Base-by-base conservation (phyloP, 2,888 invertebrate species). In the Drosophila infuscata region DNA sequence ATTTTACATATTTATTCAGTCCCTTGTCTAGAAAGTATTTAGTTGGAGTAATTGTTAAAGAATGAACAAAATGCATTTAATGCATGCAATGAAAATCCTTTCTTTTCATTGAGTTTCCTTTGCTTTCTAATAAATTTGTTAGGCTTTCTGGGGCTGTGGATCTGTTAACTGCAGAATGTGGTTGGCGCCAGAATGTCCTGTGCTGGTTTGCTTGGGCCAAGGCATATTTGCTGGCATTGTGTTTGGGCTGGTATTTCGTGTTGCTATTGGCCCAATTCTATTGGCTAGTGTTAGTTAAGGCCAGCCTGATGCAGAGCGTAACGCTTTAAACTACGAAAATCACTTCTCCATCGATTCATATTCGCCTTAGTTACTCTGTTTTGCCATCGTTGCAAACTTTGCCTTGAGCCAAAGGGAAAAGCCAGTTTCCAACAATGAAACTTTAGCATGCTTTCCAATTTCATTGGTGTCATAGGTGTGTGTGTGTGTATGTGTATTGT, bases 341-440 rank as follows among this genome's bases (percentile, higher is more conserved):
- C 85, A 76, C 56, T 76, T 66, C 61, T 72, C 75, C 33, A 56
- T 54, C 59, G 35, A 6, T 56, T 12, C 2, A 25, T 32, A 46
- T n/a, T 25, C 29, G 11, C n/a, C 41, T 30, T 30, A 25, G 46
- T 33, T n/a, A 30, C n/a, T 17, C 35, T 62, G 56, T 20, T 53
- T 73, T 30, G 43, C 65, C 58, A 67, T 52, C 62, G 54, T 30
- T 70, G 33, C 43, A 51, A 86, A 87, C 79, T 85, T 85, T 82
- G 67, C 59, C 79, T 81, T 70, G 61, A 57, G 62, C 60, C 70
- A 82, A 65, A 64, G 74, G 73, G 69, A 51, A 33, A 60, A 70
- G 74, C 73, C 74, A 54, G 54, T 54, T 64, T 77, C 82, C 76
- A 89, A 87, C 89, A 89, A 84, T 88, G 88, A 79, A 89, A 89